Base-by-base conservation (phyloP, 2,888 invertebrate genomes). In the Rhyacophila evoluta region DNA sequence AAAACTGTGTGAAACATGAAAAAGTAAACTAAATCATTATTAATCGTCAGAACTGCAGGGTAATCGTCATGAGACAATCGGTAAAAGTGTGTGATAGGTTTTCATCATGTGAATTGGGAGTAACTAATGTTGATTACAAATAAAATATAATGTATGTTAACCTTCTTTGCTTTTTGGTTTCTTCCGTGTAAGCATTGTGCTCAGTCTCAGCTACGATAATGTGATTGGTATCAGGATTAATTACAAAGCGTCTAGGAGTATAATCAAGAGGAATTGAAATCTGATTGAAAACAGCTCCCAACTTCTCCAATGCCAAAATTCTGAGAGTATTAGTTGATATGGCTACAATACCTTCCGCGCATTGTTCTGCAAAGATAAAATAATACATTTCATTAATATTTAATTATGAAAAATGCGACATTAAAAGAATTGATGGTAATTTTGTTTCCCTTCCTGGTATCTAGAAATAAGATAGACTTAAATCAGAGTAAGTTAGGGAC, bases 221-320 rank as follows among this genome's bases (percentile, higher is more conserved):
- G 85, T 97, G 95, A 33, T 95, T 95, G 15, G 95, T 95, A 84
- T 98, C 97, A 1, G 94, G 92, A 86, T 99, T 98, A 78, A 99
- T 95, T 15, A 96, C 94, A 86, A 99, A 98, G 84, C 96, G 96
- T 70, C 98, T 91, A 0, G 99, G 99, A 0, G 99, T 99, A 85
- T 97, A 98, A 83, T 98, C 97, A 74, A 99, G 89, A 0, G 97
- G 96, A 84, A 97, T 94, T 2, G 95, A 95, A 28, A 97, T 94
- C 87, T 98, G 98, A 88, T 99, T 99, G 87, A 99, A 99, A 1
- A 99, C 98, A 0, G 98, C 98, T 0, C 99, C 99, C 1, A 99
- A 89, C 87, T 99, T 99, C 87, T 99, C 99, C 75, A 99, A 89
- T 0, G 99, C 98, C 86, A 99, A 92, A 91, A 99, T 99, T 85